phyloP scores from a whole-genome alignment of 2,797 vertebrate species.

The Gouania willdenowi region DNA sequence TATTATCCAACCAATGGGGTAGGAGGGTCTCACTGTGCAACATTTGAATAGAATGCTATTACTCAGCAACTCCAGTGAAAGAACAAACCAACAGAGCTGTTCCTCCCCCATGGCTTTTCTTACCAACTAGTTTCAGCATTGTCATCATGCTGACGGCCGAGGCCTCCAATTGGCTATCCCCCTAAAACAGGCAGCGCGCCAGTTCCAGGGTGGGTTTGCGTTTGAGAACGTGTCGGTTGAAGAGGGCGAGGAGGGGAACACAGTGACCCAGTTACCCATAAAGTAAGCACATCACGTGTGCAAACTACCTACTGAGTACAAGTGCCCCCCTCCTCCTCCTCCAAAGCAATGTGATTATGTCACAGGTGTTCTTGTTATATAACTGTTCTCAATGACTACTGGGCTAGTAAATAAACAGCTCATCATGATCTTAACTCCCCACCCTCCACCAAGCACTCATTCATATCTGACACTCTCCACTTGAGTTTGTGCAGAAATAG shows the following conservation, averaged over 20 bases:
- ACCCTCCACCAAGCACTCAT: slow-evolving; percentile 29
- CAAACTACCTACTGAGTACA: slow-evolving; percentile 61
- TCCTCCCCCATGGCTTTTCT: slow-evolving; percentile 17
- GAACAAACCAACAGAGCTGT: slow-evolving; percentile 17
- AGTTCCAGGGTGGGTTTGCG: slow-evolving; percentile 48
- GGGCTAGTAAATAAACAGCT: slow-evolving; percentile 75
- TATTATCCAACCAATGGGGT: slow-evolving; percentile 9
- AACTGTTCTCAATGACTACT: slow-evolving; percentile 77
- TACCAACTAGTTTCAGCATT: slow-evolving; percentile 18
- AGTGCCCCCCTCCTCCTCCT: slow-evolving; percentile 64
- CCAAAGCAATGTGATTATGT: slow-evolving; percentile 76
- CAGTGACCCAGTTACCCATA: slow-evolving; percentile 78
- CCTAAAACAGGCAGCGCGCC: slow-evolving; percentile 45
- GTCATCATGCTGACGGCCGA: too few relatives aligned
- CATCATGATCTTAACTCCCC: slow-evolving; percentile 38
- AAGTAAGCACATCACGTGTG: slow-evolving; percentile 66
- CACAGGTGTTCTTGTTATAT: slow-evolving; percentile 77
- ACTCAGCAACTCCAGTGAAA: slow-evolving; percentile 45
- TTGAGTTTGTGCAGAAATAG: slow-evolving; percentile 22
- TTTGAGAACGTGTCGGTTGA: slow-evolving; percentile 59
- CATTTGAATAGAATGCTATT: slow-evolving; percentile 33
- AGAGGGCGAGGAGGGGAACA: slow-evolving; percentile 50
- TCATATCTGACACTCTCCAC: slow-evolving; percentile 34
- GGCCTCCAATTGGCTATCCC: slow-evolving; percentile 34
- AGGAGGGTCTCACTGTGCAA: slow-evolving; percentile 19